Evolutionary conservation across 2,888 invertebrate species (phyloP).

Genomic region (Thelaira solivaga): DNA sequence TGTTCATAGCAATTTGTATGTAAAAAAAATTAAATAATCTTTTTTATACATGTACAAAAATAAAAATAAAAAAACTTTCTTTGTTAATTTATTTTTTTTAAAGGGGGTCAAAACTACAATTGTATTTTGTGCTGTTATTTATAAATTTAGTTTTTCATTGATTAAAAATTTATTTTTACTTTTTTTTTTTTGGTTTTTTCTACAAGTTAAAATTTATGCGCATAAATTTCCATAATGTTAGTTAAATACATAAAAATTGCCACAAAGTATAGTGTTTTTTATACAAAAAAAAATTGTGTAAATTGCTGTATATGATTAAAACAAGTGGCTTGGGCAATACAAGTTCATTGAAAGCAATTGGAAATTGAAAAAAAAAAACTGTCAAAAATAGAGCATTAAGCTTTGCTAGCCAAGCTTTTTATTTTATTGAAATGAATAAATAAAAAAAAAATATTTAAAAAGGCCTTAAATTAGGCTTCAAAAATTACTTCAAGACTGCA

Average conservation of each 20-base stretch:
- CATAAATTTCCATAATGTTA: conserved; percentile 52
- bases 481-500: too few relatives aligned
- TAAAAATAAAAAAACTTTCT: not conserved
- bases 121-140: not conserved
- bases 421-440: too few relatives aligned
- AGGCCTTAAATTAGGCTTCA: too few relatives aligned
- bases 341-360: conserved; percentile 19
- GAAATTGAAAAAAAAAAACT: conserved; percentile 28
- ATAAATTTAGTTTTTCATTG: conserved; percentile 21
- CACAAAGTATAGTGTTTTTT: not conserved
- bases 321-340: not conserved
- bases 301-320: conserved; percentile 21
- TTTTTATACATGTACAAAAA: too few relatives aligned
- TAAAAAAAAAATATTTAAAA: too few relatives aligned
- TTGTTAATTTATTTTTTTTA: not conserved
- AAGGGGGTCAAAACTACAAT: not conserved
- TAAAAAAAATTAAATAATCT: too few relatives aligned
- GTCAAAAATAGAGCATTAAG: not conserved
- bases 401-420: too few relatives aligned
- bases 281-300: conserved; percentile 23
- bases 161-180: too few relatives aligned
- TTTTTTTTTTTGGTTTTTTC: too few relatives aligned
- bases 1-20: conserved; percentile 16
- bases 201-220: conserved; percentile 48
- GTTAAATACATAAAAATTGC: not conserved